phyloP scores from a whole-genome alignment of 2,888 invertebrate species.

The Watsonalla cultraria region DNA sequence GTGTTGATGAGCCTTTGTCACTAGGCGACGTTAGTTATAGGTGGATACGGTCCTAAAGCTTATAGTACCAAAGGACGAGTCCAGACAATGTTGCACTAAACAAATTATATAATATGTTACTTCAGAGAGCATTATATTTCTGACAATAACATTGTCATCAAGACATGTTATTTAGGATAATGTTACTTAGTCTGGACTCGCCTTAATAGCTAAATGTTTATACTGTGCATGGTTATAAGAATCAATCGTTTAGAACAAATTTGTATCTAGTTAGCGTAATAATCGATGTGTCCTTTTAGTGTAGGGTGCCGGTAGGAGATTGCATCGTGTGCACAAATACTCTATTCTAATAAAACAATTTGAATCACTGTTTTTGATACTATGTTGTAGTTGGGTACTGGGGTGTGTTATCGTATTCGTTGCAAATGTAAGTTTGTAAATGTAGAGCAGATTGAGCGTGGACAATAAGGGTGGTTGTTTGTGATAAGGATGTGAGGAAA shows the following conservation, averaged over 20 bases:
- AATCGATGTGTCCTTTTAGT: conserved; percentile 52
- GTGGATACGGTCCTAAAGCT: conserved; percentile 62
- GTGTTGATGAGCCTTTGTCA: conserved; percentile 39
- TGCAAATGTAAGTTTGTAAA: conserved; percentile 58
- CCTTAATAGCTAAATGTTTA: conserved; percentile 31
- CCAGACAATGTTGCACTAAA: not conserved
- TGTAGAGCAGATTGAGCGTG: conserved; percentile 50
- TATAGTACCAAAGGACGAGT: conserved; percentile 37
- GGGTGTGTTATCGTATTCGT: conserved; percentile 53
- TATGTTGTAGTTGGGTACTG: conserved; percentile 40
- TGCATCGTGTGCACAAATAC: conserved; percentile 65
- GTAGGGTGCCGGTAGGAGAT: conserved; percentile 17
- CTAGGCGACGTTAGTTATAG: conserved; percentile 50
- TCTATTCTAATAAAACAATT: conserved; percentile 50
- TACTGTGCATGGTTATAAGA: conserved; percentile 46
- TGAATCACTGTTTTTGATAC: conserved; percentile 65
- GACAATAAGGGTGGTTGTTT: conserved; percentile 70
- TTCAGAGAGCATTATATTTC: too few relatives aligned
- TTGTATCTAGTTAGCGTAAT: conserved; percentile 55
- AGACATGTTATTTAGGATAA: not conserved
- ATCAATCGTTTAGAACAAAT: conserved; percentile 60
- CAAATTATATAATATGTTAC: not conserved
- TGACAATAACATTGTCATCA: too few relatives aligned
- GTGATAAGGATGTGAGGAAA: conserved; percentile 50
- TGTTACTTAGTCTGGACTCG: not conserved